Evolutionary conservation across 35 echinoderm and acorn worm species (phyloP).

Genomic region (Anneissia japonica): DNA sequence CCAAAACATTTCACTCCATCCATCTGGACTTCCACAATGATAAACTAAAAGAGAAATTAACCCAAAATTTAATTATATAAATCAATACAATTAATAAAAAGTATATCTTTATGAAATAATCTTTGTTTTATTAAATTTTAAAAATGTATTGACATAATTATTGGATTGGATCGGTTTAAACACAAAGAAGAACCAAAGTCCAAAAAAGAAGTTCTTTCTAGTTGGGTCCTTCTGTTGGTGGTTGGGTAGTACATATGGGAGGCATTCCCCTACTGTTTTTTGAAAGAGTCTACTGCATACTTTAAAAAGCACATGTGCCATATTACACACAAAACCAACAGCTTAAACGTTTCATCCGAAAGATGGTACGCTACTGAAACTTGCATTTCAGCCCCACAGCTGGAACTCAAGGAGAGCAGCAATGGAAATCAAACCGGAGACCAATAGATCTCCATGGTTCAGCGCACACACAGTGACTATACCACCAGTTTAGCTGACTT

Average conservation of each 20-base stretch:
- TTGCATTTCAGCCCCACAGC: no score
- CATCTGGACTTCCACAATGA: conserved; percentile 32
- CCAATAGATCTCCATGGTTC: background rate
- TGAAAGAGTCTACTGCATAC: no score
- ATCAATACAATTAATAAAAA: background rate
- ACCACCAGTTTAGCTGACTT: background rate
- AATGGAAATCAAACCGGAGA: background rate
- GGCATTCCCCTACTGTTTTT: no score
- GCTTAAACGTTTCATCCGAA: no score
- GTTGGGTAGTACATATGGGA: no score
- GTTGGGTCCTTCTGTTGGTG: background rate
- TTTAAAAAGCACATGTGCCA: no score
- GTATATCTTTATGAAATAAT: background rate
- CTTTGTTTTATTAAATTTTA: background rate
- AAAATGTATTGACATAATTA: background rate
- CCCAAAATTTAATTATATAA: no score
- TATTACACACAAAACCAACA: no score
- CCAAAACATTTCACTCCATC: conserved; percentile 35
- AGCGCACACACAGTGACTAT: background rate
- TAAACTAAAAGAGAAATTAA: conserved; percentile 31
- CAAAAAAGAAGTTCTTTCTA: background rate
- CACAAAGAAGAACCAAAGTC: background rate
- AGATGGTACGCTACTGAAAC: no score
- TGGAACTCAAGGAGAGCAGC: background rate
- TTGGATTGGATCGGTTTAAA: background rate